Conservation (phyloP, 2,797 vertebrate genomes). For the Cyprinella venusta region DNA sequence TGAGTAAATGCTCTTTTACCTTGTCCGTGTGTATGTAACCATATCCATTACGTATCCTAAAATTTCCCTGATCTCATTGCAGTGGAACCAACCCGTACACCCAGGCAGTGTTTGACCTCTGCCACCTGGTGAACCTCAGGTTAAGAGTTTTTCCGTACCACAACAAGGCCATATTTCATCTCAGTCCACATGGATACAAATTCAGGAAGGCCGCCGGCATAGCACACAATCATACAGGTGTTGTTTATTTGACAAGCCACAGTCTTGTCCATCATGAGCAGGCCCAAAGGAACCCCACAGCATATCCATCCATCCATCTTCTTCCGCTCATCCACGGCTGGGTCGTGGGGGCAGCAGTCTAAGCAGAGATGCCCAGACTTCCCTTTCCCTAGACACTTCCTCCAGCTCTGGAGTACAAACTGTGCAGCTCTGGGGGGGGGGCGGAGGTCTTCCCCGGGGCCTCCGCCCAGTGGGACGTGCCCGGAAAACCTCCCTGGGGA, state of each 20-base stretch:
- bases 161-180: constrained; percentile 83
- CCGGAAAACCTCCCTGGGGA: no score
- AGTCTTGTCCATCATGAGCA: not conserved
- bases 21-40: not conserved
- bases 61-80: constrained; percentile 43
- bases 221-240: constrained; percentile 85
- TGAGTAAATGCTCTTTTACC: constrained; percentile 62
- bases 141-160: constrained; percentile 86
- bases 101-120: constrained; percentile 83
- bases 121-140: constrained; percentile 75
- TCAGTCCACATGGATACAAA: constrained; percentile 85
- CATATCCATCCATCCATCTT: no score
- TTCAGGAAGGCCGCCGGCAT: constrained; percentile 79
- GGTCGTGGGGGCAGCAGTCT: no score
- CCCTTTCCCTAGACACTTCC: no score
- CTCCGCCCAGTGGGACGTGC: no score
- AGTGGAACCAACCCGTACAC: constrained; percentile 84
- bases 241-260: not conserved
- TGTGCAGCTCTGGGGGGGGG: no score
- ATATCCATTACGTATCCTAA: not conserved
- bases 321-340: no score
- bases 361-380: no score
- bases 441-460: no score
- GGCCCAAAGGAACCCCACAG: not conserved
- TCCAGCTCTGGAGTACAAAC: no score